Base-by-base conservation (phyloP, 2,888 invertebrate genomes). In the Spatulosminthurus flaviceps region DNA sequence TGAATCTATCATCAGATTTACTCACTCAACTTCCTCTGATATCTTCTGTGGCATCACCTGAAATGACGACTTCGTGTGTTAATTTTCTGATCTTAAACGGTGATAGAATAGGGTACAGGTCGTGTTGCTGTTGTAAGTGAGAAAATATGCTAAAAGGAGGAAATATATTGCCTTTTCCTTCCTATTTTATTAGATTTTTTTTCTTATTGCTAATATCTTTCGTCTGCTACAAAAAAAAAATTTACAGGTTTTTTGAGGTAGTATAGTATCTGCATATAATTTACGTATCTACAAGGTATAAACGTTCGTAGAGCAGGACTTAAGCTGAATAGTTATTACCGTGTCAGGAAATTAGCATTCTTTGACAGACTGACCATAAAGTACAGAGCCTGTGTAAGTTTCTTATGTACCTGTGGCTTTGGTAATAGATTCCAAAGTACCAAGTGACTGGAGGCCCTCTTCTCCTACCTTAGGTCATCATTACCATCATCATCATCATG, bases 311-410 rank as follows among this genome's bases (percentile, higher is more conserved):
- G 13, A 41, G 13, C 7, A 41, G 41, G 41, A 51, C 51, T 42
- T 42, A 71, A 71, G 71, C 22, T 22, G 29, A 51, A 29, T 74
- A 61, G 61, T 74, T 74, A 74, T 34, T 19, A 60, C 60, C 28
- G 28, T 72, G 72, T 72, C 72, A 72, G 42, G 28, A 72, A 72
- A 72, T 72, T 72, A 72, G 43, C 72, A 72, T 72, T 72, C 43
- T 51, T 43, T 72, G 72, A 72, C 72, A 72, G 72, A 72, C 11
- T 51, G 11, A 43, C 72, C 42, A 72, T 72, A 72, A 72, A 24
- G 72, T 51, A 72, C 72, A 43, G 2, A n/a, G 26, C 22, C 2
- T n/a, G 16, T 43, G 28, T 26, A 16, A 16, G 1, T 66, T 66
- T 66, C 1, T 66, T 16, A 13, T 66, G 22, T 11, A 24, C 13